These are phyloP conservation scores for Brachypalpus laphriformis DNA, from an alignment of 2,888 invertebrate species.

Conservation along the genomic window DNA sequence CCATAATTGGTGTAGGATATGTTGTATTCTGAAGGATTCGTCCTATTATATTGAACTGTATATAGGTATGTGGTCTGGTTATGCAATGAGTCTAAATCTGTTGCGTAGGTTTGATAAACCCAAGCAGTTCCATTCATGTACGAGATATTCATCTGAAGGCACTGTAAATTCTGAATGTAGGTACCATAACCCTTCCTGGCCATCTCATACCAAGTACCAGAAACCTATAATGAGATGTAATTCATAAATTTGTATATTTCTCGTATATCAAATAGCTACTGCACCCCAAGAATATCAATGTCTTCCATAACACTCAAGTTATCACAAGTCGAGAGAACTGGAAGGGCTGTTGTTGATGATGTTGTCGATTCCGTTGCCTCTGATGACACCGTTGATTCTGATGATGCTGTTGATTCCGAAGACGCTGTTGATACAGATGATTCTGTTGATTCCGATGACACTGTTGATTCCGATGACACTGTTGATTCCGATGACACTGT, in stretches of 20 bases:
- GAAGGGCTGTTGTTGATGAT: background rate
- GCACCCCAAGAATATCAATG: conserved; percentile 3
- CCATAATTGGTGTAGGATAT: conserved; percentile 14
- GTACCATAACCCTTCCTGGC: conserved; percentile 42
- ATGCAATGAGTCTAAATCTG: background rate
- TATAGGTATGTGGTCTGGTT: conserved; percentile 8
- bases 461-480: background rate
- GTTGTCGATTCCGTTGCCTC: background rate
- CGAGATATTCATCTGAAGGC: conserved; percentile 41
- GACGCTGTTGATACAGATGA: background rate
- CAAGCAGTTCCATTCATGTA: conserved; percentile 31
- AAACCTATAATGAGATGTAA: conserved; percentile 13
- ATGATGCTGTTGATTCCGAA: background rate
- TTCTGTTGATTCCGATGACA: background rate
- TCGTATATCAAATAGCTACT: background rate
- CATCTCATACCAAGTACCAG: conserved; percentile 43
- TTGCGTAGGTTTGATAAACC: conserved; percentile 36
- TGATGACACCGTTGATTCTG: background rate
- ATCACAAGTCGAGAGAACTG: background rate
- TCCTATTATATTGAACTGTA: background rate
- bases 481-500: background rate
- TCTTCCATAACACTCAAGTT: conserved; percentile 20
- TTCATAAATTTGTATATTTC: background rate
- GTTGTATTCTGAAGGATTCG: conserved; percentile 11
- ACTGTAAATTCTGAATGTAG: conserved; percentile 36